Base-by-base conservation (phyloP, 2,797 vertebrate genomes). In the Pipistrellus pygmaeus region DNA sequence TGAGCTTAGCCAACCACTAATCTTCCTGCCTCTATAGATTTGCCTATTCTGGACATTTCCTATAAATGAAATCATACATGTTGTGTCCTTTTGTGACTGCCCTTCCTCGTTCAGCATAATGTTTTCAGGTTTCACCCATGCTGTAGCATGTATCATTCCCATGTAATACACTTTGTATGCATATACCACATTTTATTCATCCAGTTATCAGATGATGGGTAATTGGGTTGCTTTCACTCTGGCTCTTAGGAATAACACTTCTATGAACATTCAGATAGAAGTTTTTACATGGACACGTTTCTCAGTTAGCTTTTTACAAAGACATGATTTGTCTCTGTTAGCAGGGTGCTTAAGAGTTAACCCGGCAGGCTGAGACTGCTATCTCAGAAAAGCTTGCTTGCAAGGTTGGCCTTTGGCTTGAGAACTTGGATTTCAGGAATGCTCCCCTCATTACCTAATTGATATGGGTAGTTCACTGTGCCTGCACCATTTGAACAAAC, bases 291-390 rank as follows among this genome's bases (percentile, higher is more conserved):
- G 72, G 48, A 66, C 38, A 57, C n/a, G 3, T 72, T 89, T 66
- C 75, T 77, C 57, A 15, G n/a, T 25, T 88, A 51, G n/a, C 57
- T 71, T 90, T 90, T 90, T 68, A 78, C 8, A 72, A 83, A 90
- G n/a, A 57, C 53, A 6, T 35, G 30, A 71, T 81, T 71, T 93
- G 77, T 77, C 75, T 77, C 53, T 35, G 32, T 57, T 25, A 78
- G 46, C 32, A 86, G 8, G n/a, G 14, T 68, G 14, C 32, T 30
- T 53, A 75, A 83, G 64, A 66, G 23, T 20, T 64, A 66, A 41
- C 25, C 17, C 2, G 77, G n/a, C 35, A 71, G 77, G 55, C 77
- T 72, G 35, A 46, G n/a, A 57, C 46, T 30, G 44, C 78, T 76
- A 27, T 38, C 21, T 88, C 57, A 66, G 38, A 35, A 78, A 88